Evolutionary conservation across 2,888 invertebrate species (phyloP).

Genomic region (Octodonta nipae): DNA sequence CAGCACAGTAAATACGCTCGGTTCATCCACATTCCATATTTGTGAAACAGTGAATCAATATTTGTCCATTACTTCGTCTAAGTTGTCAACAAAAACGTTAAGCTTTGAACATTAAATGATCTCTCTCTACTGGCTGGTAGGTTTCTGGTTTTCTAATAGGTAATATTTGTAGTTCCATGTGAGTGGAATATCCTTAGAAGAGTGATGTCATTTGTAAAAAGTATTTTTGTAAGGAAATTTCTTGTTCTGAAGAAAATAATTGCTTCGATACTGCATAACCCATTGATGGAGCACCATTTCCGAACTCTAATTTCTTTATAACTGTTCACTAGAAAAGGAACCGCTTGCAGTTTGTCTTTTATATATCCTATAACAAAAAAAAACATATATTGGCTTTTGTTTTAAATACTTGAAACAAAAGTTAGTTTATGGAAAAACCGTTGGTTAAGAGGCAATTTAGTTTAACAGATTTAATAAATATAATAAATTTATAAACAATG

Average conservation of each 20-base stretch:
- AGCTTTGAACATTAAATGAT: constrained; percentile 1
- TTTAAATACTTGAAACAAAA: neutral
- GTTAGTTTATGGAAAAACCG: neutral
- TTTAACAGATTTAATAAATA: neutral
- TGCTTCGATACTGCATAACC: constrained; percentile 1
- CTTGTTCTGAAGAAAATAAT: too few species aligned
- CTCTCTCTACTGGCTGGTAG: neutral
- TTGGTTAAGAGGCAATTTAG: too few species aligned
- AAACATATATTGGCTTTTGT: neutral
- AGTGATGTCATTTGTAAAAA: neutral
- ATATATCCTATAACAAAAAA: neutral
- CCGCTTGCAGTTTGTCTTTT: neutral
- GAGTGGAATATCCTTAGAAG: neutral
- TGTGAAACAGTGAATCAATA: neutral
- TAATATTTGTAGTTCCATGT: too few species aligned
- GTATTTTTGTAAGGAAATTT: neutral
- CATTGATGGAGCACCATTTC: neutral
- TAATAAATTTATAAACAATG: neutral
- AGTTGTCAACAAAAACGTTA: too few species aligned
- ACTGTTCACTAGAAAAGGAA: neutral
- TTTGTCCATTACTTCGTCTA: constrained; percentile 1
- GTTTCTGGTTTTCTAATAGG: constrained; percentile 1
- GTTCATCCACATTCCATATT: neutral
- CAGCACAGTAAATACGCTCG: too few species aligned
- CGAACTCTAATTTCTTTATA: constrained; percentile 1